Conservation (phyloP, 1,140 invertebrate genomes). For the Pygmarrhopalites habei region DNA sequence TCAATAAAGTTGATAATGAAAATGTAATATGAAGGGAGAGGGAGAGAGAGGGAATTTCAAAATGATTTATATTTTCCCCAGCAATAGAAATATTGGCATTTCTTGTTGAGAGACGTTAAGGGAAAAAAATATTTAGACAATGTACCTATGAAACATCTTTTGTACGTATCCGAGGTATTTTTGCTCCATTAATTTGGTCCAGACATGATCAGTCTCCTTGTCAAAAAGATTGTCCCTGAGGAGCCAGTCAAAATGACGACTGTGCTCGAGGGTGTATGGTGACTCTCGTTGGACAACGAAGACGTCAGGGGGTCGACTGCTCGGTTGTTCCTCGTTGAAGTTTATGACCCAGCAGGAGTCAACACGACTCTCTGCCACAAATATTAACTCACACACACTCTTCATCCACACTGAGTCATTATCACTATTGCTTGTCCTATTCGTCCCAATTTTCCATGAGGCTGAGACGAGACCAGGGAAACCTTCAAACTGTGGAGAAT, state of each 20-base stretch:
- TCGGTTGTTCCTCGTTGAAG: neutral
- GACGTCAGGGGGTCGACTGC: neutral
- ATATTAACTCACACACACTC: neutral
- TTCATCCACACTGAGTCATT: neutral
- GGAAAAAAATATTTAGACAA: too few species aligned
- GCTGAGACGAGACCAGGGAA: conserved; percentile 6
- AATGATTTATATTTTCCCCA: too few species aligned
- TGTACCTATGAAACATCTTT: conserved; percentile 2
- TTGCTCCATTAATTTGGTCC: conserved; percentile 2
- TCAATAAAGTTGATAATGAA: too few species aligned
- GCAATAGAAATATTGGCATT: too few species aligned
- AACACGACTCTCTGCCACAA: conserved; percentile 2
- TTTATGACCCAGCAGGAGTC: conserved; percentile 7
- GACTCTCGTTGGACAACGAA: neutral
- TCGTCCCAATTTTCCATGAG: neutral
- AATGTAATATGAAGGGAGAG: too few species aligned
- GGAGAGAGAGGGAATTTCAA: too few species aligned
- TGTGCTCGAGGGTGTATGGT: neutral
- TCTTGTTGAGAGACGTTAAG: too few species aligned
- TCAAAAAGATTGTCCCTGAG: neutral
- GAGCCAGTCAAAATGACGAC: neutral
- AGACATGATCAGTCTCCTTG: neutral
- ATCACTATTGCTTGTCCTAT: neutral
- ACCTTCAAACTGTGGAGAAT: neutral
- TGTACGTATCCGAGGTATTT: neutral